Evolutionary conservation across 2,888 invertebrate genomes (phyloP).

Genomic region (Drosophila conformis): DNA sequence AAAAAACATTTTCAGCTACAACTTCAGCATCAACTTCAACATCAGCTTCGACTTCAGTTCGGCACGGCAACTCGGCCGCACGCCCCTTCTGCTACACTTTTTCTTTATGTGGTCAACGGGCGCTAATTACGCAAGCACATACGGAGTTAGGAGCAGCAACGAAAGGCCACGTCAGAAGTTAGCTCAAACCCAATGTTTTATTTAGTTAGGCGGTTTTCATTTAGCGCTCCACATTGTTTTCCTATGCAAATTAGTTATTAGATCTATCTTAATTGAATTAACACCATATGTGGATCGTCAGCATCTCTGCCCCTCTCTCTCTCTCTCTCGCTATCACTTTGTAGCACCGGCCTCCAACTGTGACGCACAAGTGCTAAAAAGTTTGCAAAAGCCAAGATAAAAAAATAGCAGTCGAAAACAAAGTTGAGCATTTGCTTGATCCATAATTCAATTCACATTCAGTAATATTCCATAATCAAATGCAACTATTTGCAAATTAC

Average conservation of each 20-base stretch:
- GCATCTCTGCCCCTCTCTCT: slow-evolving; percentile 10
- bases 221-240: slow-evolving; percentile 68
- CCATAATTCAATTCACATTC: neutral
- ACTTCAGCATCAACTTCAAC: slow-evolving; percentile 18
- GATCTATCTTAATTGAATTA: slow-evolving; percentile 72
- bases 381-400: slow-evolving; percentile 30
- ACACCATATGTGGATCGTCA: slow-evolving; percentile 53
- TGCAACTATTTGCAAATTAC: neutral
- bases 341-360: slow-evolving; percentile 20
- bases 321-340: neutral
- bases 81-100: slow-evolving; percentile 59
- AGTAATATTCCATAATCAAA: neutral
- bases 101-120: slow-evolving; percentile 44
- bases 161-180: slow-evolving; percentile 40
- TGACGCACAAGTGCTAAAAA: slow-evolving; percentile 59
- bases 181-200: slow-evolving; percentile 11
- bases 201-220: slow-evolving; percentile 35
- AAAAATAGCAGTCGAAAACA: neutral
- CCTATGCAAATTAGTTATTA: slow-evolving; percentile 71
- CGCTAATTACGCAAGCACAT: slow-evolving; percentile 77
- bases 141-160: slow-evolving; percentile 29
- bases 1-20: slow-evolving; percentile 27
- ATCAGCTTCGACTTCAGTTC: slow-evolving; percentile 28
- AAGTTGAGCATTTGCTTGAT: neutral
- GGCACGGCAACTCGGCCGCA: slow-evolving; percentile 16